These are phyloP conservation scores for Uromys caudimaculatus DNA, from an alignment of 2,797 vertebrate genomes.

Conservation along the genomic window DNA sequence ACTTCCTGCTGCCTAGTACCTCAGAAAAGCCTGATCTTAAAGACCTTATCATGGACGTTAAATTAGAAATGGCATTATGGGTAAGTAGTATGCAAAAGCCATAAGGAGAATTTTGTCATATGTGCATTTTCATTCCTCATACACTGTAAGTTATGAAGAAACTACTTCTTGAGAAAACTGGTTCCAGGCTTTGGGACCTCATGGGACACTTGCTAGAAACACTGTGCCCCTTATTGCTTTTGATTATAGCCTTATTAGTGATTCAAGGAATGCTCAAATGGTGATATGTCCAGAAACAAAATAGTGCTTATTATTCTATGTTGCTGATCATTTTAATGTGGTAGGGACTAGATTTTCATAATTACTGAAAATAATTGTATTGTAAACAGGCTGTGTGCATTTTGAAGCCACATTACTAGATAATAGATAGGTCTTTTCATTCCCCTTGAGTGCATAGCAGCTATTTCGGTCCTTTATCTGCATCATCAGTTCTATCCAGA, in stretches of 20 bases:
- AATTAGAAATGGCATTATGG: background rate
- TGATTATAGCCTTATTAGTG: slow-evolving; percentile 10
- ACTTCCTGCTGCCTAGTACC: background rate
- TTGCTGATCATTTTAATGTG: background rate
- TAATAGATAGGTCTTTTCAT: background rate
- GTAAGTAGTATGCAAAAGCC: background rate
- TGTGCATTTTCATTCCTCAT: background rate
- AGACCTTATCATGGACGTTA: background rate
- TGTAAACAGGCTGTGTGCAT: background rate
- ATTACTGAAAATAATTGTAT: background rate
- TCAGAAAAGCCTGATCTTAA: background rate
- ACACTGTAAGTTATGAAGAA: background rate
- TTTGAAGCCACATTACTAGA: slow-evolving; percentile 6
- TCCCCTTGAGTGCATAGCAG: background rate
- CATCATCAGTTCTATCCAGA: background rate
- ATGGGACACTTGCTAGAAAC: background rate
- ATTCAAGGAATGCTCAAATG: slow-evolving; percentile 23
- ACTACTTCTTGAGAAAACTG: background rate
- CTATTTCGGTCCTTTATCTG: slow-evolving; percentile 52
- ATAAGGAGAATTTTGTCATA: background rate
- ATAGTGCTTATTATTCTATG: background rate
- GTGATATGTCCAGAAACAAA: background rate
- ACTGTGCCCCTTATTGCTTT: background rate
- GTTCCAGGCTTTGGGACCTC: background rate
- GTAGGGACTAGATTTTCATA: slow-evolving; percentile 34